Evolutionary conservation across 2,113 vertebrate genomes (phyloP).

Genomic region (Hippocampus zosterae): DNA sequence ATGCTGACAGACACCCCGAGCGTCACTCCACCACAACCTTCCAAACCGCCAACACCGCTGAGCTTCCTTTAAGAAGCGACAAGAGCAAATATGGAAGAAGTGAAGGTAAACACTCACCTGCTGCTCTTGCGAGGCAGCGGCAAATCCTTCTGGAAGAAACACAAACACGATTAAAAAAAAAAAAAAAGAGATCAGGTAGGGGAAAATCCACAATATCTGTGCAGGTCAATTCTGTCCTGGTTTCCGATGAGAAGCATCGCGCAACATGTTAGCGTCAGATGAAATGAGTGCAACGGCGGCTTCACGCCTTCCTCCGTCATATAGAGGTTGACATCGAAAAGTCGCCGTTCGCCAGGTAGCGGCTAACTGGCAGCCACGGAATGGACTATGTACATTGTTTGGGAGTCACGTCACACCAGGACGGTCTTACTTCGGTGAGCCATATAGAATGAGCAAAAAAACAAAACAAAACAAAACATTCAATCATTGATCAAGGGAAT

Average conservation of each 20-base stretch:
- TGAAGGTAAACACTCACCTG: slow-evolving; percentile 66
- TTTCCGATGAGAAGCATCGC: slow-evolving; percentile 5
- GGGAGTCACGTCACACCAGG: too few species aligned
- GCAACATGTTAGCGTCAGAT: slow-evolving; percentile 13
- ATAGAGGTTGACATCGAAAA: slow-evolving; percentile 7
- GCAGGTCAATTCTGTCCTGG: background rate
- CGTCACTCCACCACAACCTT: slow-evolving; percentile 16
- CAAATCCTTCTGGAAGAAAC: slow-evolving; percentile 73
- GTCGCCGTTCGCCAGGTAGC: slow-evolving; percentile 28
- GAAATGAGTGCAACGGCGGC: slow-evolving; percentile 26
- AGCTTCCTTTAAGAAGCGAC: slow-evolving; percentile 8
- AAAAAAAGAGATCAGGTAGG: slow-evolving; percentile 45
- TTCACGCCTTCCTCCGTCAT: slow-evolving; percentile 36
- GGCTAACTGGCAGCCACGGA: slow-evolving; percentile 24
- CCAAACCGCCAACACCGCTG: slow-evolving; percentile 9
- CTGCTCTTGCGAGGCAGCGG: slow-evolving; percentile 77
- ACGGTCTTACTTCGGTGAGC: background rate
- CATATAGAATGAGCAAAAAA: slow-evolving; percentile 5
- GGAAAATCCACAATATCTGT: background rate
- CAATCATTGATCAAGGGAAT: background rate
- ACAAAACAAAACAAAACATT: background rate
- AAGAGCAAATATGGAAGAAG: background rate
- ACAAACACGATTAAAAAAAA: slow-evolving; percentile 21
- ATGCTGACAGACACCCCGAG: slow-evolving; percentile 3
- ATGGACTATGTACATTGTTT: too few species aligned